Conservation (phyloP, 1,140 invertebrate genomes). For the Musca domestica region DNA sequence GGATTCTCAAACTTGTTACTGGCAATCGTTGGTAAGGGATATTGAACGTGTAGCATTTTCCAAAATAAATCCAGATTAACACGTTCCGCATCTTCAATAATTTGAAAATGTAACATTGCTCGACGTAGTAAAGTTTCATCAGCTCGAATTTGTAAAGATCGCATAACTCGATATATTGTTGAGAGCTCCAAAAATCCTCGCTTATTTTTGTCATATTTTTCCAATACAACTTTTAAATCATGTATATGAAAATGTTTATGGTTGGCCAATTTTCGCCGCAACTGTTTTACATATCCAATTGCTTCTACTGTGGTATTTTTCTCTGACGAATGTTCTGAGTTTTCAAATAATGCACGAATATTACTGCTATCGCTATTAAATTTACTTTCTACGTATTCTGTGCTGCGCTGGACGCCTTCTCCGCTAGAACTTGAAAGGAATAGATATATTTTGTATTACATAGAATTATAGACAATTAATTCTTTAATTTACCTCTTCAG, state of each 20-base stretch:
- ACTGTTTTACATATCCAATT: conserved; percentile 34
- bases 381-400: too few species aligned
- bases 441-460: too few species aligned
- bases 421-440: too few species aligned
- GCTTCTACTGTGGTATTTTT: conserved; percentile 29
- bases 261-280: conserved; percentile 34
- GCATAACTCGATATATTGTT: conserved; percentile 32
- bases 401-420: too few species aligned
- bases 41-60: conserved; percentile 31
- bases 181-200: conserved; percentile 29
- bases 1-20: conserved; percentile 28
- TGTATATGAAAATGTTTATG: conserved; percentile 32
- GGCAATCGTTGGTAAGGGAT: conserved; percentile 32
- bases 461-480: too few species aligned
- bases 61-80: conserved; percentile 37
- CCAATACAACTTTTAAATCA: conserved; percentile 29
- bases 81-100: conserved; percentile 38
- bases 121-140: conserved; percentile 33
- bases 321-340: conserved; percentile 25
- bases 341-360: conserved; percentile 34
- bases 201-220: conserved; percentile 31
- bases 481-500: too few species aligned
- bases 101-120: conserved; percentile 29
- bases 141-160: conserved; percentile 26
- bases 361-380: conserved; percentile 22